phyloP scores from a whole-genome alignment of 2,113 vertebrate species.

The Nettapus auritus region DNA sequence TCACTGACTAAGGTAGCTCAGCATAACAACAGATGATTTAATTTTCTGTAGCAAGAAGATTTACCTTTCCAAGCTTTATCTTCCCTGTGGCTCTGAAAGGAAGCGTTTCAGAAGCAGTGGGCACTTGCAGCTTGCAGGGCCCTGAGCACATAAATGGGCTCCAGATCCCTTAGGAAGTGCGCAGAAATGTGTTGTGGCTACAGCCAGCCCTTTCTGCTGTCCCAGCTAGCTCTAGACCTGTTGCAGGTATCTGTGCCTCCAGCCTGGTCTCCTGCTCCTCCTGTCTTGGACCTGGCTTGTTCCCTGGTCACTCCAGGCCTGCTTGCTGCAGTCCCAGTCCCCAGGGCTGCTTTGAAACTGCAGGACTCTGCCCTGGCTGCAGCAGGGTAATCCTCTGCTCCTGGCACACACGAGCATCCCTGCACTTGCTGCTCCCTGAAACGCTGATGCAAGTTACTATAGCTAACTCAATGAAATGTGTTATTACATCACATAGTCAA shows the following conservation, averaged over 20 bases:
- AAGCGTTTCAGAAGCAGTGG: not conserved
- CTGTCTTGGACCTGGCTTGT: not conserved
- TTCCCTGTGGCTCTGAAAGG: not conserved
- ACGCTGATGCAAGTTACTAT: not conserved
- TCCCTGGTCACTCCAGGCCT: not conserved
- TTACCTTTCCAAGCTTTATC: not conserved
- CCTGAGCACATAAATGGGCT: too few species aligned
- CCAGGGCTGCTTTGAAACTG: not conserved
- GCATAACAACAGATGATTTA: not conserved
- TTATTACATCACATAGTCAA: not conserved
- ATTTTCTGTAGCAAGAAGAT: not conserved
- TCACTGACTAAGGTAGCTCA: not conserved
- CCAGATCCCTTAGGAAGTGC: rapidly evolving
- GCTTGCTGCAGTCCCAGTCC: not conserved
- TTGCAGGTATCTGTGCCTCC: not conserved
- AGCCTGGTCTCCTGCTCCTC: not conserved
- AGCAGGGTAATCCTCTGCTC: rapidly evolving
- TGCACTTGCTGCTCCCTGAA: rapidly evolving
- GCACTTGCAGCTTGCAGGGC: not conserved
- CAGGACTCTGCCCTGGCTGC: rapidly evolving
- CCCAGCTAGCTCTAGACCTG: not conserved
- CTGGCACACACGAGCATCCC: not conserved
- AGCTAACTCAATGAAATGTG: not conserved
- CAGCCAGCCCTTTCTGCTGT: not conserved
- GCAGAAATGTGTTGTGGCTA: rapidly evolving